A percentile compares a stretch with the other conserved stretches of the same genome.
Evolutionary conservation across 2,888 invertebrate genomes (phyloP).

Genomic region (Crematogaster levior): DNA sequence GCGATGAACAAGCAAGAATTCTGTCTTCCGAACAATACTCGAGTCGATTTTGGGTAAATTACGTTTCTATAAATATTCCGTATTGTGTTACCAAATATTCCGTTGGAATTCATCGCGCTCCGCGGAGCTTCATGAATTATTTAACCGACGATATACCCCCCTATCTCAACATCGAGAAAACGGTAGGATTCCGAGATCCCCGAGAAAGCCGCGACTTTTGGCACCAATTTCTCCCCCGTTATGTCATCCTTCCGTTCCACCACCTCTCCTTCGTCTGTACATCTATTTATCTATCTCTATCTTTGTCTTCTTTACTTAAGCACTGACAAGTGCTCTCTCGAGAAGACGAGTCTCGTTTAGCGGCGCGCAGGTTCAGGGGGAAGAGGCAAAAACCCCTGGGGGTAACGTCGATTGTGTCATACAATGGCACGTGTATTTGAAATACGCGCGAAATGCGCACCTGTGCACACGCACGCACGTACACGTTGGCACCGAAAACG

Average conservation of each 20-base stretch:
- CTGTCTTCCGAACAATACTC: slow-evolving; percentile 14
- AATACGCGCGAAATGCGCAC: slow-evolving; percentile 58
- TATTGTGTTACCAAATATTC: slow-evolving; percentile 48
- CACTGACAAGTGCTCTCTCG: slow-evolving; percentile 57
- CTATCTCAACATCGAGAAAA: not conserved
- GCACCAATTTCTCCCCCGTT: slow-evolving; percentile 45
- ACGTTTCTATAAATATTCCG: slow-evolving; percentile 47
- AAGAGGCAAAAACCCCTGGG: slow-evolving; percentile 62
- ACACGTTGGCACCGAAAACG: slow-evolving; percentile 55
- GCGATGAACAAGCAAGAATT: slow-evolving; percentile 19
- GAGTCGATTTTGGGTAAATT: slow-evolving; percentile 37
- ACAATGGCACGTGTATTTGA: slow-evolving; percentile 59
- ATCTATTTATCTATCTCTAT: not conserved
- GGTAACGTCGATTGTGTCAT: slow-evolving; percentile 65
- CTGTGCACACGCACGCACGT: slow-evolving; percentile 55
- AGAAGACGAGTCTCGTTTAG: slow-evolving; percentile 63
- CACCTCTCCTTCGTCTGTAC: not conserved
- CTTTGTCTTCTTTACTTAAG: slow-evolving; percentile 27
- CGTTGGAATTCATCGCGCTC: slow-evolving; percentile 48
- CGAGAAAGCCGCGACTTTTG: slow-evolving; percentile 43
- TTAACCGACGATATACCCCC: slow-evolving; percentile 25
- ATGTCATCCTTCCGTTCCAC: not conserved
- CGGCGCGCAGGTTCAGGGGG: slow-evolving; percentile 56
- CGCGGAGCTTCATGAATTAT: slow-evolving; percentile 44
- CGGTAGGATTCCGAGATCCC: not conserved